Percentiles rank a stretch among this genome's conserved stretches.
phyloP scores from a whole-genome alignment of 2,888 invertebrate species.

The Acanthosepion esculentum region DNA sequence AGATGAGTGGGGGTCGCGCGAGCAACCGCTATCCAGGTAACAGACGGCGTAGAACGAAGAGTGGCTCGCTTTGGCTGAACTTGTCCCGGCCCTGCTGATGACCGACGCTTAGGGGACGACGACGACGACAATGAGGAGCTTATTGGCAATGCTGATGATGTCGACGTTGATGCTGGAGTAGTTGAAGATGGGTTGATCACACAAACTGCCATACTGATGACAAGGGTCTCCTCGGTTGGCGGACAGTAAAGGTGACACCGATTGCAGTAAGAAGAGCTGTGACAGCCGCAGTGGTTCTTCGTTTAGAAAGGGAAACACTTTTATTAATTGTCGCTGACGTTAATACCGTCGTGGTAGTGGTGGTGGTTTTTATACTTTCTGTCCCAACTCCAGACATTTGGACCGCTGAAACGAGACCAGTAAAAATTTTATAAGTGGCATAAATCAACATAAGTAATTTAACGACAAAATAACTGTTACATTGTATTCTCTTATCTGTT shows the following conservation, averaged over 20 bases:
- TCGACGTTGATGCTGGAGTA: not conserved
- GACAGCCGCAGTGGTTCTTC: not conserved
- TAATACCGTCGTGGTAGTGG: not conserved
- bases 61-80: not conserved
- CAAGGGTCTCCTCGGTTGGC: not conserved
- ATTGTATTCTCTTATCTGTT: too few species aligned
- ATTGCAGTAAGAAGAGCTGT: not conserved
- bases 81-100: slow-evolving; percentile 33
- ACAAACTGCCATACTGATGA: not conserved
- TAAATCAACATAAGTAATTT: not conserved
- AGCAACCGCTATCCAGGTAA: not conserved
- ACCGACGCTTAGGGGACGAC: not conserved
- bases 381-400: not conserved
- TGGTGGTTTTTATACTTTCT: not conserved
- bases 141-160: not conserved
- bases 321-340: not conserved
- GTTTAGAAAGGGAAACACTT: not conserved
- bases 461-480: too few species aligned
- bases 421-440: not conserved
- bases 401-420: not conserved
- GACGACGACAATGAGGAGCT: not conserved
- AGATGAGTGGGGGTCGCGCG: not conserved
- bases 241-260: not conserved
- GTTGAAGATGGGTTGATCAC: not conserved
- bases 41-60: not conserved